Evolutionary conservation across 2,888 invertebrate genomes (phyloP), one percentile per base, ranked within the genome.

Genomic region (Sisyra terminalis): DNA sequence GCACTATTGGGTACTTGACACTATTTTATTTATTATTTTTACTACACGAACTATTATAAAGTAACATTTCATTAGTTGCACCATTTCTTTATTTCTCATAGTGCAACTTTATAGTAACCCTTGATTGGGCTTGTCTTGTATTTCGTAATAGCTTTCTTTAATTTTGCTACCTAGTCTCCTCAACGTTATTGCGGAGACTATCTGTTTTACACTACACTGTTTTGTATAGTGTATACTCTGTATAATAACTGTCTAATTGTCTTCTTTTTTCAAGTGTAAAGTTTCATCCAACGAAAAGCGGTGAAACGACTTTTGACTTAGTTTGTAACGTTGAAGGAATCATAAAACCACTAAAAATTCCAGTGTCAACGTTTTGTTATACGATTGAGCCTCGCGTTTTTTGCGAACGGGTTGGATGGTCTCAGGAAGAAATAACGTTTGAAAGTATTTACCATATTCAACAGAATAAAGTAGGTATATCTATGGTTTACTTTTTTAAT

Each of bases 251-350:
- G 9, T 5, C 3, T 24, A 5, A 24, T 24, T 24, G 45, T 46
- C 34, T 41, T 45, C 36, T 34, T 45, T 48, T 45, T 50, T 54
- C 11, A 49, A 76, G 75, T 48, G 56, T 76, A 32, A 61, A 60
- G 44, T 73, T 70, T 51, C 65, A 67, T 16, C 69, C 75, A 1
- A 63, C 64, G 37, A 57, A 63, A 49, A 63, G 68, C 35, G 75
- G 75, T 0, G 67, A 70, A 18, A 51, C 66, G 13, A 64, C 65
- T 7, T 77, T 73, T 52, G 66, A 65, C 49, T 58, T 75, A 51
- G 69, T 67, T 51, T 76, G 73, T 52, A 55, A 54, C 13, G 55
- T 77, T 1, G 65, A 67, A 43, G 66, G 65, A 52, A 57, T 71
- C 57, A 68, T 63, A 18, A 64, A 64, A 45, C 65, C 65, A 31